Percentiles rank a stretch among this genome's conserved stretches.
These are phyloP conservation scores for Lanius ludovicianus DNA, from an alignment of 2,113 vertebrate genomes.

Conservation along the genomic window DNA sequence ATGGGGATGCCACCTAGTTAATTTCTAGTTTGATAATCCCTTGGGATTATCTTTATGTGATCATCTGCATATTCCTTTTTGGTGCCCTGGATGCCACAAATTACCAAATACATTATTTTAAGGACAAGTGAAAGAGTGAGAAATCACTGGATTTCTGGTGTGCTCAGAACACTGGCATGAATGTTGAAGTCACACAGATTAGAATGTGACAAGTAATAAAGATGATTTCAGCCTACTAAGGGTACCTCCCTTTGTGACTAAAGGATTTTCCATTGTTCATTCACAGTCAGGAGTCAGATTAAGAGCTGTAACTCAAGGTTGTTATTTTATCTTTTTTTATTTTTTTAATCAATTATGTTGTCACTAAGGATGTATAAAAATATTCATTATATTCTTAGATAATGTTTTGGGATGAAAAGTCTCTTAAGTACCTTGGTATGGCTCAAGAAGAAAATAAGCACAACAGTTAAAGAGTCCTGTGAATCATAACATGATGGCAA, in stretches of 20 bases:
- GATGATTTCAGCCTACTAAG: neutral
- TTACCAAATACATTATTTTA: neutral
- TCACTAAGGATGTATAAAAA: neutral
- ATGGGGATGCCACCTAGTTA: neutral
- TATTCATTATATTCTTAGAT: neutral
- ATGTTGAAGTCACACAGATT: neutral
- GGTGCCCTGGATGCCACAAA: neutral
- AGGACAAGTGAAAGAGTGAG: neutral
- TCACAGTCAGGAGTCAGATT: neutral
- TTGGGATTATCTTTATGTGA: neutral
- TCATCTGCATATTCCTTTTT: neutral
- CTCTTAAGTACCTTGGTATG: neutral
- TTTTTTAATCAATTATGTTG: neutral
- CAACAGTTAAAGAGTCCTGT: neutral
- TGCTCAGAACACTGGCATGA: neutral
- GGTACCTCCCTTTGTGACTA: neutral
- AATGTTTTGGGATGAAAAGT: neutral
- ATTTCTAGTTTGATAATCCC: neutral
- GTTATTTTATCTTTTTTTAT: accelerated
- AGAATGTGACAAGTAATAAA: neutral
- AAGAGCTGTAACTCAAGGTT: neutral
- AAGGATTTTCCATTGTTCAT: neutral
- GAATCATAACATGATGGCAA: neutral
- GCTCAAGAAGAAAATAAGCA: neutral
- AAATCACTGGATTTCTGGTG: neutral